These are phyloP conservation scores for Euleptes europaea DNA, from an alignment of 2,113 vertebrate genomes.

Conservation along the genomic window DNA sequence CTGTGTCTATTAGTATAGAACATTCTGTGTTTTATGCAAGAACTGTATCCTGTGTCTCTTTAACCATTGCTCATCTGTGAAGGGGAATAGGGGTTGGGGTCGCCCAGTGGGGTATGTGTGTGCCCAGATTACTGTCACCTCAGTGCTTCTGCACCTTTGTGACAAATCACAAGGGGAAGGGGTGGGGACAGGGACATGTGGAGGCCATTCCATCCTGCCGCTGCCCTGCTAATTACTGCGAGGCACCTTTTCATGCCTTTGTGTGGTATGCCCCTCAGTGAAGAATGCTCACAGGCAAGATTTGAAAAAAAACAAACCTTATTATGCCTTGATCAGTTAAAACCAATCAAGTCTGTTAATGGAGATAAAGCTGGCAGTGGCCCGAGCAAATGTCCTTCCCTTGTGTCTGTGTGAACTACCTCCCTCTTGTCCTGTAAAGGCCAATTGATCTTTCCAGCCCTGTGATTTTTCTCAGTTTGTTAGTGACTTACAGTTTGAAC, in stretches of 20 bases:
- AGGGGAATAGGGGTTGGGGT: no score
- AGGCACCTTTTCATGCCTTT: no score
- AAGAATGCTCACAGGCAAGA: neutral
- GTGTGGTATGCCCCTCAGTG: neutral
- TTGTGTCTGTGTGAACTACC: neutral
- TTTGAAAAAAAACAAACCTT: no score
- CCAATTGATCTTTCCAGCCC: neutral
- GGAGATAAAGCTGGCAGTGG: neutral
- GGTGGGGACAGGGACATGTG: no score
- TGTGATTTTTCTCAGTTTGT: neutral
- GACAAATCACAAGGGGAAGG: no score
- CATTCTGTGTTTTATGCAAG: neutral
- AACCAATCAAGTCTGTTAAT: neutral
- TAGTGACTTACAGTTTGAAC: neutral
- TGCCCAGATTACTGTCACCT: no score
- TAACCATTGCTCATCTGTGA: no score
- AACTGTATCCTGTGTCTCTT: neutral
- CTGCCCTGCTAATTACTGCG: no score
- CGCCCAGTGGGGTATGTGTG: no score
- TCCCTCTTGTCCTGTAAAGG: neutral
- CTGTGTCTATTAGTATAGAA: neutral
- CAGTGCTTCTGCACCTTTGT: no score
- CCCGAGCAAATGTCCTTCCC: neutral
- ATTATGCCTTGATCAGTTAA: neutral
- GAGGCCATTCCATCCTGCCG: no score